Conservation (phyloP, 2,888 invertebrate species). For the Calameuta filiformis region DNA sequence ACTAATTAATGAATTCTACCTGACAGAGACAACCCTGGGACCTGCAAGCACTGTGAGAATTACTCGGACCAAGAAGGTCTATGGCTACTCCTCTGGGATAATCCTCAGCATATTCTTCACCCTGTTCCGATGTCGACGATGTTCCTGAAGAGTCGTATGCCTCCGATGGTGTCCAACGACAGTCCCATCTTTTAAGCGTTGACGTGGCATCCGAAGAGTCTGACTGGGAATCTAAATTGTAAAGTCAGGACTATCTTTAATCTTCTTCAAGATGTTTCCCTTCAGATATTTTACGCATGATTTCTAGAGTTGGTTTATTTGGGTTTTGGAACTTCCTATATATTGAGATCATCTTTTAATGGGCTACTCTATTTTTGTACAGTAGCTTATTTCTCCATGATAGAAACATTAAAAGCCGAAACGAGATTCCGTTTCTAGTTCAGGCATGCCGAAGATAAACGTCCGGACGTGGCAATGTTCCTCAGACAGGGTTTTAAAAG, state of each 20-base stretch:
- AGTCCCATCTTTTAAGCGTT: slow-evolving; percentile 55
- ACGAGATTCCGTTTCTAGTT: background rate
- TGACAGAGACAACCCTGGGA: slow-evolving; percentile 58
- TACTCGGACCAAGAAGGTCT: slow-evolving; percentile 31
- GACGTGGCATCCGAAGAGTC: slow-evolving; percentile 55
- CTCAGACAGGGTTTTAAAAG: background rate
- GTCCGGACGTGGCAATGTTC: background rate
- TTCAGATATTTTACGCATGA: background rate
- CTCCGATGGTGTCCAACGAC: slow-evolving; percentile 57
- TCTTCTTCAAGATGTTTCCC: background rate
- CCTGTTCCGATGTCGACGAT: slow-evolving; percentile 51
- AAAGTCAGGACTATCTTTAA: background rate
- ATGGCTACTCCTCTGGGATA: slow-evolving; percentile 31
- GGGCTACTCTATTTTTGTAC: background rate
- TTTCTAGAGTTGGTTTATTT: no score
- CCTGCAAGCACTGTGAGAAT: slow-evolving; percentile 35
- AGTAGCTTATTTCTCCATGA: background rate
- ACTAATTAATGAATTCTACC: slow-evolving; percentile 38
- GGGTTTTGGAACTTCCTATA: background rate
- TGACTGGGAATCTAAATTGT: slow-evolving; percentile 45
- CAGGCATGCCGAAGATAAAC: background rate
- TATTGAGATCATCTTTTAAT: background rate
- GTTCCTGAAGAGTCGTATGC: slow-evolving; percentile 57
- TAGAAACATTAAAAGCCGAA: background rate
- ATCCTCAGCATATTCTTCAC: slow-evolving; percentile 45